Percentiles rank a stretch among this genome's conserved stretches.
Conservation (phyloP, 35 echinoderm and acorn worm genomes). For the Ophiothrix spiculata region DNA sequence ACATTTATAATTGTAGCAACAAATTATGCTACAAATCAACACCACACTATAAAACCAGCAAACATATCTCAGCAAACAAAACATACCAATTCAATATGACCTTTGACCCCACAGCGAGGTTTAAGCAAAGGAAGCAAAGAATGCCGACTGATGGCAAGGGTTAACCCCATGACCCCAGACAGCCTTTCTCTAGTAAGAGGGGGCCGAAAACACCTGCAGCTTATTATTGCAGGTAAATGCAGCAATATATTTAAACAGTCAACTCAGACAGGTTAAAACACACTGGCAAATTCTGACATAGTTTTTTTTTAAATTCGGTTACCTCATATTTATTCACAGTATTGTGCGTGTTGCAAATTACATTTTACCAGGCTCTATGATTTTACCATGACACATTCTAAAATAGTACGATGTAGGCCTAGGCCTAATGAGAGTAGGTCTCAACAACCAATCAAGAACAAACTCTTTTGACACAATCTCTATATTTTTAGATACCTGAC, state of each 20-base stretch:
- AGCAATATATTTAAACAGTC: not conserved
- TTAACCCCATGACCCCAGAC: not conserved
- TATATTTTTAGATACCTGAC: not conserved
- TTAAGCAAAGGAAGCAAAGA: not conserved
- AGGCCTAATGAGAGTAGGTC: too few species aligned
- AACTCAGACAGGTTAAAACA: not conserved
- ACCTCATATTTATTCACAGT: too few species aligned
- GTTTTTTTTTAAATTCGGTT: too few species aligned
- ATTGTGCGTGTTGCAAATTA: too few species aligned
- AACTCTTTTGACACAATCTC: too few species aligned
- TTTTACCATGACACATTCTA: too few species aligned
- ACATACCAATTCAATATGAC: not conserved
- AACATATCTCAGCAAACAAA: not conserved
- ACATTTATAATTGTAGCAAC: not conserved
- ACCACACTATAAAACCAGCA: not conserved
- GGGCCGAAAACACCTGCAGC: conserved; percentile 3
- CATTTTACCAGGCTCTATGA: too few species aligned
- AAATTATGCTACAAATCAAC: not conserved
- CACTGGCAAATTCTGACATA: too few species aligned
- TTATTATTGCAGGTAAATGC: not conserved
- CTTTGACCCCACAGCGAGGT: not conserved
- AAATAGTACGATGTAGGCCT: too few species aligned
- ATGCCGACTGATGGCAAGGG: not conserved
- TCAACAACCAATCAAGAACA: too few species aligned
- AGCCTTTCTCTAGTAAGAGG: conserved; percentile 14